phyloP scores from a whole-genome alignment of 1,140 invertebrate species.

The Eulimnadia texana region DNA sequence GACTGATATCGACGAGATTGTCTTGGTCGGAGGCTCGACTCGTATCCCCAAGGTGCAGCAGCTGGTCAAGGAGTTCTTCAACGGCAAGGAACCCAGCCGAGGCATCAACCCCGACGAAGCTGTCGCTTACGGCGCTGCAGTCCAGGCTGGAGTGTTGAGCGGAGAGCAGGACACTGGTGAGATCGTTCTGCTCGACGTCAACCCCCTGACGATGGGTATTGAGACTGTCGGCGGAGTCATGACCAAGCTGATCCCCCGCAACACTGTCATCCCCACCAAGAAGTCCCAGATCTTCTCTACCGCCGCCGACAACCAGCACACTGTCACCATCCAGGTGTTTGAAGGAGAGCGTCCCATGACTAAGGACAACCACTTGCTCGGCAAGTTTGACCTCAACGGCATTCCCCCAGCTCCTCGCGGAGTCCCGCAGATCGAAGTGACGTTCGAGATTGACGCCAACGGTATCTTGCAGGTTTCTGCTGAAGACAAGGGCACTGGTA shows the following conservation, averaged over 20 bases:
- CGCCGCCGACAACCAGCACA: conserved; percentile 96
- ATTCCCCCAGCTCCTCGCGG: conserved; percentile 94
- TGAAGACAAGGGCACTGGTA: conserved; percentile 96
- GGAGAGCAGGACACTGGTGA: conserved; percentile 89
- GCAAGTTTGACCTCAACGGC: conserved; percentile 96
- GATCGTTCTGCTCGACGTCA: conserved; percentile 92
- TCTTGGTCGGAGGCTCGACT: conserved; percentile 95
- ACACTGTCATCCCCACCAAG: conserved; percentile 99
- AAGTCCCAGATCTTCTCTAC: conserved; percentile 99
- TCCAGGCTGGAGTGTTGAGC: conserved; percentile 79
- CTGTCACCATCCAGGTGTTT: conserved; percentile 87
- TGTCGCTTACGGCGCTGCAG: conserved; percentile 95
- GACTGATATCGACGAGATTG: conserved; percentile 96
- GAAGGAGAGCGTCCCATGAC: conserved; percentile 71
- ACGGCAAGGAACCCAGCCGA: conserved; percentile 90
- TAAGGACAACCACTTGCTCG: conserved; percentile 94
- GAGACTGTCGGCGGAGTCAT: conserved; percentile 99
- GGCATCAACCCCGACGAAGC: conserved; percentile 98
- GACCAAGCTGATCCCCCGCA: conserved; percentile 95
- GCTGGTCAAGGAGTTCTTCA: conserved; percentile 96
- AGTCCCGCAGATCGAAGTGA: conserved; percentile 98
- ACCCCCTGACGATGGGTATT: conserved; percentile 95
- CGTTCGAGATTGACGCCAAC: conserved; percentile 98
- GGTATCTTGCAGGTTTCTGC: conserved; percentile 90
- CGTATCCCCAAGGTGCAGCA: conserved; percentile 99